Conservation (phyloP, 2,888 invertebrate species). For the Busseola fusca region DNA sequence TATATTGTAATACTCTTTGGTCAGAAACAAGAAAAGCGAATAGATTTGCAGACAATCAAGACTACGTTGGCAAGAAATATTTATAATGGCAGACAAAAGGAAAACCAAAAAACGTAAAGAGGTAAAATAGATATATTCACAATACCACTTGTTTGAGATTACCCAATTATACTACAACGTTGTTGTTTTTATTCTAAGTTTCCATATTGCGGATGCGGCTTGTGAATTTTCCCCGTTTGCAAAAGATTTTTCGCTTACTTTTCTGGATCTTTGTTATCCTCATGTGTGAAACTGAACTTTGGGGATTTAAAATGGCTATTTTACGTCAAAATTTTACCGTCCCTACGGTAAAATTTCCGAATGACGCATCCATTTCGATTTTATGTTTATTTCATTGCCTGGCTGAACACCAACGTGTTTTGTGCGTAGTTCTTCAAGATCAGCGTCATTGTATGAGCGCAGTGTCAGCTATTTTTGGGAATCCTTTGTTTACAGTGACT, state of each 20-base stretch:
- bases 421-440: constrained; percentile 72
- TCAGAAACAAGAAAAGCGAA: constrained; percentile 64
- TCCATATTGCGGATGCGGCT: constrained; percentile 62
- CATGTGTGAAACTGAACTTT: background rate
- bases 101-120: constrained; percentile 87
- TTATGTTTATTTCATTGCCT: constrained; percentile 66
- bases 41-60: constrained; percentile 60
- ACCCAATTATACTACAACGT: constrained; percentile 13
- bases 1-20: too few species aligned
- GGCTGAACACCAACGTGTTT: constrained; percentile 67
- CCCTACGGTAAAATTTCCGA: constrained; percentile 42
- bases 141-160: background rate
- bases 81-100: constrained; percentile 86
- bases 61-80: constrained; percentile 78
- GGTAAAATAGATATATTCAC: constrained; percentile 69
- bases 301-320: constrained; percentile 5
- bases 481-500: constrained; percentile 67
- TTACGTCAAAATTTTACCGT: constrained; percentile 31
- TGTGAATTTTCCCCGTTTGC: constrained; percentile 55
- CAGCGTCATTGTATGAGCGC: constrained; percentile 66
- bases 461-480: constrained; percentile 71
- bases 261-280: constrained; percentile 3
- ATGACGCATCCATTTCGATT: constrained; percentile 70
- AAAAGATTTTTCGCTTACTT: constrained; percentile 37
- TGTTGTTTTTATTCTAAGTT: constrained; percentile 51